Evolutionary conservation across 2,888 invertebrate species (phyloP), one percentile per base, ranked within the genome.

Genomic region (Oligia fasciuncula): DNA sequence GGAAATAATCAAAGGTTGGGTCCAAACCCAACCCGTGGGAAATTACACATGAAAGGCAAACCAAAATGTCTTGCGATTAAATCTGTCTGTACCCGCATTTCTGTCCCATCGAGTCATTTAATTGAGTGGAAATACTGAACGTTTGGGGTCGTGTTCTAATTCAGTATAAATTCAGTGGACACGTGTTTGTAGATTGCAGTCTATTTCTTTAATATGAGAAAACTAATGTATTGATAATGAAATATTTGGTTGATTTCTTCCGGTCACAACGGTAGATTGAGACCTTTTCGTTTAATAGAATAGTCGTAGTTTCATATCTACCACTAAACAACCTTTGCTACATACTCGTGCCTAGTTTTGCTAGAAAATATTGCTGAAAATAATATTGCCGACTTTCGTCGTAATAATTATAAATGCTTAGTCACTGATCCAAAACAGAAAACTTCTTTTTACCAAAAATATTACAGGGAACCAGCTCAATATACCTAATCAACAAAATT

Each of bases 61-160:
- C 91, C 93, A 86, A 92, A 94, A 94, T 93, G 93, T 94, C 93
- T 94, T 93, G 91, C 93, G 94, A 95, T 94, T 95, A 94, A 94
- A 95, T 94, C 94, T 92, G 92, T 91, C 93, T 93, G 91, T 91
- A 89, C 92, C 92, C 92, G 91, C 92, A 91, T 93, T 94, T 94
- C 95, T 94, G 91, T 94, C 91, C 93, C 94, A 94, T 94, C 94
- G 94, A 92, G 90, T 92, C 91, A 93, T 94, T 94, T 94, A 95
- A 95, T 95, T 94, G 95, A 91, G 92, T 93, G 94, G 95, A 95
- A 95, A 94, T 91, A 90, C 91, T 91, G 90, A 91, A 91, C 90
- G 90, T 87, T 91, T 91, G 87, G 91, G 90, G 88, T 91, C 90
- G 85, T 90, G 91, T 88, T 91, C 91, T 91, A 92, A 92, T 93